Base-by-base conservation (phyloP, 2,113 vertebrate species). In the Sigmodon hispidus region DNA sequence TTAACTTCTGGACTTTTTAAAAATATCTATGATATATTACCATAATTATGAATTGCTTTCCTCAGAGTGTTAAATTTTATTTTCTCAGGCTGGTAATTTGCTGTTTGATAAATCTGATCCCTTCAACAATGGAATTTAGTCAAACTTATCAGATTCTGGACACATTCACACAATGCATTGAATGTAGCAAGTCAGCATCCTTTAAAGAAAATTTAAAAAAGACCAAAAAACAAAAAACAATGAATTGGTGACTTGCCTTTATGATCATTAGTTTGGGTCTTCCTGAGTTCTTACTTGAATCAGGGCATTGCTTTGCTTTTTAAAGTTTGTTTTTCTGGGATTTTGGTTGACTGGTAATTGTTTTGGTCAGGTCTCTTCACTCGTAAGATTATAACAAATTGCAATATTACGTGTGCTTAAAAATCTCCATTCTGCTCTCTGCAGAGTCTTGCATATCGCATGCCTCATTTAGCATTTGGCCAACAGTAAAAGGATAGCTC, bases 21-120 rank as follows among this genome's bases (percentile, higher is more conserved):
- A 69, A 50, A 48, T 86, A 24, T 19, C 9, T 24, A 55, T 36
- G 59, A 6, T 34, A 21, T 50, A 50, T 87, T 93, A 24, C 17
- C 34, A 61, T 15, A 88, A 40, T 88, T 84, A 6, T 88, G 75
- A 61, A 19, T 52, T 83, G 4, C 55, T 81, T 79, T 61, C 21
- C 57, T 65, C 67, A 61, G 55, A 55, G 9, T 65, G 19, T 84
- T 79, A 87, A 29, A 52, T 93, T 93, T 93, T 87, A 75, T 93
- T 89, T 91, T 34, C 9, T 75, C 10, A 72, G 22, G 29, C 26
- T 59, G 24, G 5, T 61, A 70, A 50, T 81, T 91, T 77, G 67
- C 5, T 77, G 4, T 93, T 48, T 40, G 17, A 72, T 87, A 19
- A 73, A 12, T 4, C 81, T 86, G 59, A 61, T 76, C 3, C 7